A percentile compares a stretch with the other conserved stretches of the same genome.
Evolutionary conservation across 2,888 invertebrate species (phyloP).

Genomic region (Hipparchia semele): DNA sequence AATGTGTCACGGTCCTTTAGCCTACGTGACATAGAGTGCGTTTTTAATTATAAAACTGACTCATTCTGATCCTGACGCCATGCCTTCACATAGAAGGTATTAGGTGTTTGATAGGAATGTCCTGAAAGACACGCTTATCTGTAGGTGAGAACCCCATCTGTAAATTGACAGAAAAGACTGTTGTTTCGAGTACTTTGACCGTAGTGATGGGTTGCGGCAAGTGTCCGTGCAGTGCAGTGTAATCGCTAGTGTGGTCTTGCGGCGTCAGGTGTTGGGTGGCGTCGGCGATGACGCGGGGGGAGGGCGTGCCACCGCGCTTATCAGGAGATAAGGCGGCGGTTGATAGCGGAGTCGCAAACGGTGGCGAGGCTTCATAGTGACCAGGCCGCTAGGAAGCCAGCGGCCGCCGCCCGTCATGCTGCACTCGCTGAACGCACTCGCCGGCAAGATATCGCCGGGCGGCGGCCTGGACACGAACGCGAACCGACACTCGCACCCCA

Average conservation of each 20-base stretch:
- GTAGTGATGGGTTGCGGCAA: conserved; percentile 1
- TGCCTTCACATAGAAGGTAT: no score
- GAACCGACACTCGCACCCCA: conserved; percentile 83
- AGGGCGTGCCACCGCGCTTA: conserved; percentile 79
- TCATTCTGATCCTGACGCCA: background rate
- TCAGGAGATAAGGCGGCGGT: conserved; percentile 78
- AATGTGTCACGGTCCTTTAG: background rate
- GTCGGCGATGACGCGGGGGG: conserved; percentile 80
- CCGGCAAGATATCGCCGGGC: conserved; percentile 95
- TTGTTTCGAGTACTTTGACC: background rate
- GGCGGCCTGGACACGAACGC: conserved; percentile 87
- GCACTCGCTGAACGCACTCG: conserved; percentile 93
- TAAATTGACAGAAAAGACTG: background rate
- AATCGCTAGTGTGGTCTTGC: conserved; percentile 10
- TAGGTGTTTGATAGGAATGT: background rate
- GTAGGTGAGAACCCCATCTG: background rate
- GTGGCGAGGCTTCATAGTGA: conserved; percentile 74
- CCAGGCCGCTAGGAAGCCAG: conserved; percentile 71
- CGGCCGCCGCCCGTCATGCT: conserved; percentile 88
- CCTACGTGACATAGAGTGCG: background rate
- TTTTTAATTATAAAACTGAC: background rate
- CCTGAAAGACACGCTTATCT: background rate
- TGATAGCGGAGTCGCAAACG: conserved; percentile 67
- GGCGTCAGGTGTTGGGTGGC: conserved; percentile 65
- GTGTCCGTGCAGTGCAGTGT: background rate